Evolutionary conservation across 2,888 invertebrate genomes (phyloP).

Genomic region (Acronicta aceris): DNA sequence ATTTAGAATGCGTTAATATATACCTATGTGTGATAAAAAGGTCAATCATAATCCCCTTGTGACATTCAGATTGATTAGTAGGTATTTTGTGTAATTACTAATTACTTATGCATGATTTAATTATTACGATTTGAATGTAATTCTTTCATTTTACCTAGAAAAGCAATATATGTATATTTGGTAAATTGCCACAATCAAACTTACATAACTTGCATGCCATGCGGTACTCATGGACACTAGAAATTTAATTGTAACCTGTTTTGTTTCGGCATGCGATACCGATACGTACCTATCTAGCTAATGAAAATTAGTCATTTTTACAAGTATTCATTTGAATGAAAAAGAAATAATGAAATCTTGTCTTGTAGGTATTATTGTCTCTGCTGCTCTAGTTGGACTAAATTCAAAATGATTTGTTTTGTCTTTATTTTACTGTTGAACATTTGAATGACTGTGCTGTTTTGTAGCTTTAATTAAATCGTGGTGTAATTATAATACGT

Average conservation of each 20-base stretch:
- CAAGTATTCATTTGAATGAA: constrained; percentile 12
- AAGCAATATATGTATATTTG: too few species aligned
- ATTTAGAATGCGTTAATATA: too few species aligned
- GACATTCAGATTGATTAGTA: constrained; percentile 12
- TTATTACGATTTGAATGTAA: too few species aligned
- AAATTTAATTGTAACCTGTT: constrained; percentile 25
- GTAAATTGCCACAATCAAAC: not conserved
- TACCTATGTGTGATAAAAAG: constrained; percentile 16
- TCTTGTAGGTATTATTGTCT: constrained; percentile 2
- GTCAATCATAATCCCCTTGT: constrained; percentile 8
- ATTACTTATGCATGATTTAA: too few species aligned
- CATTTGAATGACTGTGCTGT: constrained; percentile 22
- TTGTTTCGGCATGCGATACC: constrained; percentile 18
- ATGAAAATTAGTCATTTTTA: constrained; percentile 20
- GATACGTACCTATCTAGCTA: not conserved
- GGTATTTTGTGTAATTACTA: too few species aligned
- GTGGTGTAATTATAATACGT: constrained; percentile 1
- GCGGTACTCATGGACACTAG: constrained; percentile 7
- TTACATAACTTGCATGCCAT: constrained; percentile 1
- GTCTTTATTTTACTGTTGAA: constrained; percentile 12
- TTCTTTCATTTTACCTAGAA: not conserved
- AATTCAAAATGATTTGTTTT: constrained; percentile 16
- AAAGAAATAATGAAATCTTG: too few species aligned
- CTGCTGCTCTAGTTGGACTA: constrained; percentile 14
- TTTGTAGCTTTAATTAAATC: constrained; percentile 11